Evolutionary conservation across 1,140 invertebrate genomes (phyloP), one percentile per base, ranked within the genome.

Genomic region (Ephestia elutella): DNA sequence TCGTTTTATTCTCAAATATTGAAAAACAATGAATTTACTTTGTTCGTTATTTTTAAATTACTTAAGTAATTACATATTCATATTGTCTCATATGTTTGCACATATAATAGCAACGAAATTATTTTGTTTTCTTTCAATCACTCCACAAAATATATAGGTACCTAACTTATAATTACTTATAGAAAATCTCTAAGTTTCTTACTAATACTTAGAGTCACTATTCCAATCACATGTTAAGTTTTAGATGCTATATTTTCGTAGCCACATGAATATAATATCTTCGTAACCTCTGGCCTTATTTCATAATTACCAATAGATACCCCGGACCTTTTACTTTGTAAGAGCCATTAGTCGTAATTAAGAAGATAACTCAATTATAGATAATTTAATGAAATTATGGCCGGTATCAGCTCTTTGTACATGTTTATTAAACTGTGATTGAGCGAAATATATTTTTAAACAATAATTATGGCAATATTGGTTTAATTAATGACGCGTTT

Each of bases 291-390:
- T 66, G 61, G 58, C 62, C 68, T 66, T 38, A 65, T 79, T 68
- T 70, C 66, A 62, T 78, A 78, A 75, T 76, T 76, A 72, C 49
- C 17, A 20, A 44, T 25, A 54, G 78, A 79, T 80, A 80, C 62
- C 72, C 75, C 62, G 20, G 32, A 56, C 59, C 64, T 44, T 17
- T 44, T 56, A 80, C 78, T 71, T 48, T 75, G 78, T 81, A 61
- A 62, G 67, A 48, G 35, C 57, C 70, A 83, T 83, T 83, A 83
- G 75, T 72, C 69, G 75, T 80, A 81, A 83, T 83, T 83, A 81
- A 73, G 59, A 48, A 56, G 76, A 79, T 79, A 81, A 73, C 53
- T 59, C 75, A 78, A 66, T 66, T 66, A 66, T 60, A 20, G 59
- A 61, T 61, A 61, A 50, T 50, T 20, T 20, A 50, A 53, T 53